A percentile compares a stretch with the other conserved stretches of the same genome.
phyloP scores from a whole-genome alignment of 2,113 vertebrate genomes.

The Cepphus grylle region DNA sequence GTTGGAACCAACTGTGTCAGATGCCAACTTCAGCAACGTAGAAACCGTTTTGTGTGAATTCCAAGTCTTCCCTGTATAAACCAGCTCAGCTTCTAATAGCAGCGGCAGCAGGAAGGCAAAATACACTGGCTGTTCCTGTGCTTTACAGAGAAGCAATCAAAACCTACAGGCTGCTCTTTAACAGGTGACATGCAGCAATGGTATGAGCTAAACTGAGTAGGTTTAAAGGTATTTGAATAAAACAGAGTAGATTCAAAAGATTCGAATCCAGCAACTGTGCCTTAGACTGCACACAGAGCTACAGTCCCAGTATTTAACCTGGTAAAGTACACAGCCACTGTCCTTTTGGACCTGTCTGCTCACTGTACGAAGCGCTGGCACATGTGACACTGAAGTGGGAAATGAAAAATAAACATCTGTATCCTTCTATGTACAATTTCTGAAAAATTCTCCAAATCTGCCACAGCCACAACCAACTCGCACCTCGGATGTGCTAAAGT shows the following conservation, averaged over 20 bases:
- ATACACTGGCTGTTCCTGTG: background rate
- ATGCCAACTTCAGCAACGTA: fast-evolving
- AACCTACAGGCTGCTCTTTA: background rate
- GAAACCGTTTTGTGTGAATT: background rate
- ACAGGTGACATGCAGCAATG: background rate
- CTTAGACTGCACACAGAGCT: background rate
- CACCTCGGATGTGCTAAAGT: background rate
- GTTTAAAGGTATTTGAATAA: background rate
- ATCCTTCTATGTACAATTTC: background rate
- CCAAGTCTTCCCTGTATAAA: background rate
- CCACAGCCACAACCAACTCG: background rate
- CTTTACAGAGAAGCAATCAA: background rate
- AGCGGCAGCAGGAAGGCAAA: background rate
- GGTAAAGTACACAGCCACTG: background rate
- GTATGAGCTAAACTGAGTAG: background rate
- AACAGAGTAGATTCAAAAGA: background rate
- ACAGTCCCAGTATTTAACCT: background rate
- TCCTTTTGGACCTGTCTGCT: background rate
- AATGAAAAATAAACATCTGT: background rate
- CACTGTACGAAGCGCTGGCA: background rate
- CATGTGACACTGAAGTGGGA: background rate
- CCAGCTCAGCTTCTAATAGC: background rate
- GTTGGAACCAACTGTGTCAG: fast-evolving
- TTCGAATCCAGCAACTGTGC: background rate
- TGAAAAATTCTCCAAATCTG: background rate